phyloP scores from a whole-genome alignment of 2,888 invertebrate species.

The Rhyacophila evoluta region DNA sequence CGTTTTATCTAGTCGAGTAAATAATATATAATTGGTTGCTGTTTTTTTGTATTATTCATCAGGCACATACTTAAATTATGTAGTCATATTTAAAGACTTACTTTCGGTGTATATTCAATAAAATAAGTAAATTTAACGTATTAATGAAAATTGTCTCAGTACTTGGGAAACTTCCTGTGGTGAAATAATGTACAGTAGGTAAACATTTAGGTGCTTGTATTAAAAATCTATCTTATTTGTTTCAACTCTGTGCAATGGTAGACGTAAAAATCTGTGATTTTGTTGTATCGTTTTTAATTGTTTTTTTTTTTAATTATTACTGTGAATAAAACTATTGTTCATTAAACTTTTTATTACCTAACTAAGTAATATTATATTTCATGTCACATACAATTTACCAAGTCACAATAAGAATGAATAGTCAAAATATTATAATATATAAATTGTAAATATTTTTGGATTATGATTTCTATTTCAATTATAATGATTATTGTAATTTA shows the following conservation, averaged over 20 bases:
- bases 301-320: constrained; percentile 46
- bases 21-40: constrained; percentile 41
- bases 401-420: constrained; percentile 32
- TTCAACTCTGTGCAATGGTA: constrained; percentile 52
- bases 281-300: constrained; percentile 49
- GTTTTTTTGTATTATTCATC: constrained; percentile 43
- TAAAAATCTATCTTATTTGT: constrained; percentile 45
- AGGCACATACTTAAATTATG: constrained; percentile 40
- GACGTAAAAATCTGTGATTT: constrained; percentile 53
- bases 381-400: constrained; percentile 37
- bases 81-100: constrained; percentile 52
- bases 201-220: constrained; percentile 54
- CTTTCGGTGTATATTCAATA: constrained; percentile 47
- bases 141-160: constrained; percentile 38
- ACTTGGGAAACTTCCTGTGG: constrained; percentile 35
- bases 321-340: constrained; percentile 46
- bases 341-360: constrained; percentile 32
- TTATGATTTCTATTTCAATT: neutral
- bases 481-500: constrained; percentile 6
- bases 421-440: constrained; percentile 32
- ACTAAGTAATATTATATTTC: constrained; percentile 39
- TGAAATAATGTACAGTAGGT: constrained; percentile 52
- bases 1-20: constrained; percentile 33
- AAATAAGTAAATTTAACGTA: constrained; percentile 38
- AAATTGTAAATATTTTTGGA: constrained; percentile 43